Base-by-base conservation (phyloP, 92 coral and sea anemone species). In the Actinostola sp. region DNA sequence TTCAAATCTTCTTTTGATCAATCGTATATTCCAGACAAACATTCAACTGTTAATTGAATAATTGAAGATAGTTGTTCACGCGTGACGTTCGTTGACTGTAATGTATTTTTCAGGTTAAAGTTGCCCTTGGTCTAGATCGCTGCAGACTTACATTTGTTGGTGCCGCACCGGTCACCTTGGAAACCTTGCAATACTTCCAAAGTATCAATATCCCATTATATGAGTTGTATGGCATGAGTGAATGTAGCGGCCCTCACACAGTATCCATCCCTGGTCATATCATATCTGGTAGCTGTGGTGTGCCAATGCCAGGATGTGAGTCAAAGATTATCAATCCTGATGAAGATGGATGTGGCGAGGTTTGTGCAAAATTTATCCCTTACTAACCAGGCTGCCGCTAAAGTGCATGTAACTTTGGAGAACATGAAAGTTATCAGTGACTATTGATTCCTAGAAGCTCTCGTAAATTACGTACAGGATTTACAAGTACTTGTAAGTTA, bases 211-310 rank as follows among this genome's bases (percentile, higher is more conserved):
- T 87, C 32, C 93, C 98, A 0, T 81, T 93, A 75, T 90, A 63
- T 66, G 98, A 93, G 82, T 65, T 93, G 84, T 93, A 71, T 59
- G 98, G 98, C 49, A 93, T 93, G 98, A 93, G 98, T 59, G 98
- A 93, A 76, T 87, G 93, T 66, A 63, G 81, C 23, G 98, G 98
- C 3, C 98, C 98, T 11, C 78, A 66, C 31, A 90, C 98, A 2
- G 72, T 90, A 11, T 92, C 92, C 0, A 79, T 82, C 21, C 87
- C 88, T 7, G 89, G 93, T 15, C 82, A 77, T 31, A 35, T 84
- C 29, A 30, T 46, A 26, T 61, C 92, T 30, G 93, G 96, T 1
- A 84, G 97, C 72, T 93, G 98, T 75, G 98, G 98, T 11, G 41
- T 86, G 27, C 46, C 81, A n/a, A 61, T 90, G 75, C 82, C 58